Conservation (phyloP, 1,140 invertebrate genomes). For the Idris sp. region DNA sequence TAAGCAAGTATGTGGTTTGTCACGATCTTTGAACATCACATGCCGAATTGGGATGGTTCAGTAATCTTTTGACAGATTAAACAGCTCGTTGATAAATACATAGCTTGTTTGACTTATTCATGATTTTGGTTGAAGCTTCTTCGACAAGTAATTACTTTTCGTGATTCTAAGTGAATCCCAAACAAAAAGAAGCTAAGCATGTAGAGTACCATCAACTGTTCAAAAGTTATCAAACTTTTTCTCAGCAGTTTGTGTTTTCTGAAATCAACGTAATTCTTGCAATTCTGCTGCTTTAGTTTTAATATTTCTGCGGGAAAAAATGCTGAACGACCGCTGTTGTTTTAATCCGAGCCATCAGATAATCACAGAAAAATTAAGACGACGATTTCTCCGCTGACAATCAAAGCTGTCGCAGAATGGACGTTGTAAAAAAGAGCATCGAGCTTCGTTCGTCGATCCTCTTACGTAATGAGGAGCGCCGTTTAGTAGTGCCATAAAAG, state of each 20-base stretch:
- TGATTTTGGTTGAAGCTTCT: too few relatives aligned
- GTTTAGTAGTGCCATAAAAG: slow-evolving; percentile 52
- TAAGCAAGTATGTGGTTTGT: slow-evolving; percentile 21
- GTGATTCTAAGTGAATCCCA: too few relatives aligned
- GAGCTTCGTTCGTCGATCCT: slow-evolving; percentile 37
- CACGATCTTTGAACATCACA: slow-evolving; percentile 36
- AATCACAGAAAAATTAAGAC: slow-evolving; percentile 30
- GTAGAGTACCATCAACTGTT: too few relatives aligned
- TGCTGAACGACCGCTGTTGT: slow-evolving; percentile 10
- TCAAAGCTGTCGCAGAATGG: slow-evolving; percentile 27
- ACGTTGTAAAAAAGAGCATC: slow-evolving; percentile 37
- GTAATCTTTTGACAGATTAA: slow-evolving; percentile 55
- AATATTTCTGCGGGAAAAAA: too few relatives aligned
- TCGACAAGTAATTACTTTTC: slow-evolving; percentile 42
- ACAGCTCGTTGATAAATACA: too few relatives aligned
- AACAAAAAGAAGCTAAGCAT: too few relatives aligned
- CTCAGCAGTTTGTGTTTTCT: too few relatives aligned
- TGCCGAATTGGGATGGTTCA: slow-evolving; percentile 37
- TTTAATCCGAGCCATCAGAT: too few relatives aligned
- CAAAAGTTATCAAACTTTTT: too few relatives aligned
- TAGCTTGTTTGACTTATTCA: too few relatives aligned
- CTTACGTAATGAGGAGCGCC: slow-evolving; percentile 56
- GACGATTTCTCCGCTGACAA: slow-evolving; percentile 31
- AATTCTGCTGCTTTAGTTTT: too few relatives aligned
- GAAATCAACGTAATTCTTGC: too few relatives aligned